Percentiles rank a stretch among this genome's conserved stretches.
These are phyloP conservation scores for Casuarius casuarius DNA, from an alignment of 2,113 vertebrate genomes.

Conservation along the genomic window DNA sequence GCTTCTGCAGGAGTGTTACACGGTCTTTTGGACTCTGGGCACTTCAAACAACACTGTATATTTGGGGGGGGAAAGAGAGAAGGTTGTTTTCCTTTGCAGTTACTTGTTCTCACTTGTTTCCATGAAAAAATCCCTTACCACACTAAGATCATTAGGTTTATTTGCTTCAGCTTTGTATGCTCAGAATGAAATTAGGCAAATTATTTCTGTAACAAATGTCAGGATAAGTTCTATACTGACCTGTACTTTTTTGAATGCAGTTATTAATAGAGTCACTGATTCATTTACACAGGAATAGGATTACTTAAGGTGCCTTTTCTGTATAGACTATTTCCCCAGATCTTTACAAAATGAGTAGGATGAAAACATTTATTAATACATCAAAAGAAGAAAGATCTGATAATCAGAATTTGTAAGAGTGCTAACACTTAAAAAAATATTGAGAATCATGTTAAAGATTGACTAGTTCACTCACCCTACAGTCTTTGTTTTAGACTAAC, in stretches of 20 bases:
- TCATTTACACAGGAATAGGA: not conserved
- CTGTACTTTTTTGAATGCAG: not conserved
- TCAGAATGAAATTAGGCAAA: constrained; percentile 22
- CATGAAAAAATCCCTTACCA: not conserved
- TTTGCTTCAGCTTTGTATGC: not conserved
- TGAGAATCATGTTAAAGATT: not conserved
- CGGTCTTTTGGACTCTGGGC: not conserved
- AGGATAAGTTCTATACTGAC: not conserved
- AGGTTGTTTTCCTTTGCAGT: not conserved
- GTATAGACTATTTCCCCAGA: not conserved
- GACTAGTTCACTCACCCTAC: not conserved
- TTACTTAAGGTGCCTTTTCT: not conserved
- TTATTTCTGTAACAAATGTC: constrained; percentile 16
- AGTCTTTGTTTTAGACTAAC: not conserved
- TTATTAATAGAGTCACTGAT: not conserved
- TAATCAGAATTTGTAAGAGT: not conserved
- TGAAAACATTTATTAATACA: not conserved
- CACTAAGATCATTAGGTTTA: not conserved
- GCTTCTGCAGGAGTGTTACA: not conserved
- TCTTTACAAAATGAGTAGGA: not conserved
- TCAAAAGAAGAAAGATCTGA: not conserved
- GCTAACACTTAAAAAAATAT: not conserved
- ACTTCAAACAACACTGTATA: not conserved
- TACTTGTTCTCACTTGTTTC: not conserved
- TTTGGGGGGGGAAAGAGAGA: not conserved